These are phyloP conservation scores for Ciconia stormi DNA, from an alignment of 2,113 vertebrate genomes.

Conservation along the genomic window DNA sequence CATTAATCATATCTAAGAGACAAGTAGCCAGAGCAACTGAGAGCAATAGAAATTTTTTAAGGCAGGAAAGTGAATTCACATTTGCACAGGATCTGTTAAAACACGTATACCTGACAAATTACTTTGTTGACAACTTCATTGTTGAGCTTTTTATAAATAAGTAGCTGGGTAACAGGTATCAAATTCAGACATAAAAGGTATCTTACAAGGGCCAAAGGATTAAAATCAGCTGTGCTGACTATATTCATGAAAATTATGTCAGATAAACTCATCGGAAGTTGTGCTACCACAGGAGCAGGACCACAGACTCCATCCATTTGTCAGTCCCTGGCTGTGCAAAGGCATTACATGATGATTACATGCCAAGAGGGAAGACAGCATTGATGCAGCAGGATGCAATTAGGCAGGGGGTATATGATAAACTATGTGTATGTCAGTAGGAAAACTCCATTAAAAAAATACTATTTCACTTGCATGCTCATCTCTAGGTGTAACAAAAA, in stretches of 20 bases:
- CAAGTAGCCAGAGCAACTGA: neutral
- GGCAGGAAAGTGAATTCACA: neutral
- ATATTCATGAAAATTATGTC: neutral
- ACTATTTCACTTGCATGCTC: neutral
- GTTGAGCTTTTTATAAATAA: neutral
- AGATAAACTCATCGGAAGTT: neutral
- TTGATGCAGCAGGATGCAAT: neutral
- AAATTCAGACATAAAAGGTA: neutral
- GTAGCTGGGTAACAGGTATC: neutral
- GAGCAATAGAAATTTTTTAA: neutral
- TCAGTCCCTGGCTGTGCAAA: neutral
- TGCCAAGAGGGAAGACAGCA: neutral
- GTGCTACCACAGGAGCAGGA: neutral
- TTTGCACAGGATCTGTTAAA: neutral
- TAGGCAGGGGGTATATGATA: neutral
- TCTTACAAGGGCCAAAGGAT: neutral
- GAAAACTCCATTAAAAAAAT: neutral
- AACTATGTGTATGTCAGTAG: neutral
- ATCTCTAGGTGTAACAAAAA: neutral
- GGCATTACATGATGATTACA: rapidly evolving
- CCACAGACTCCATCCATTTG: neutral
- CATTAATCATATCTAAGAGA: neutral
- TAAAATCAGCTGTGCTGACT: neutral
- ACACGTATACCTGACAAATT: neutral
- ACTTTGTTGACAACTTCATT: neutral